Conservation (phyloP, 2,797 vertebrate genomes). For the Oreochromis grahami region DNA sequence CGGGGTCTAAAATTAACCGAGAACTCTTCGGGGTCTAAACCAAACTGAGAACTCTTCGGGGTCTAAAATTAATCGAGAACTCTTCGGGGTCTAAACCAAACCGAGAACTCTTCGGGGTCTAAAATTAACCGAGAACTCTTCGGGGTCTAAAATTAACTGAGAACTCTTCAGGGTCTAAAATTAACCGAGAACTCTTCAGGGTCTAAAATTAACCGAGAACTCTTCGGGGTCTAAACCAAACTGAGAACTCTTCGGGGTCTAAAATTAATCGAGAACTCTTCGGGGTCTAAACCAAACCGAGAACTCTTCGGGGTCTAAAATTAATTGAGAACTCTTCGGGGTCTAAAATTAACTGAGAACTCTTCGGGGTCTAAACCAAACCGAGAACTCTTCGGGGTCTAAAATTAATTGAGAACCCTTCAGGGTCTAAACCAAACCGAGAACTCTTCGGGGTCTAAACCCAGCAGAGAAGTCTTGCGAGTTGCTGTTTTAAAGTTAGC, state of each 20-base stretch:
- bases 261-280: not conserved
- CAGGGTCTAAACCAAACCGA: too few relatives aligned
- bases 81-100: fast-evolving
- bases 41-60: fast-evolving
- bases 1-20: fast-evolving
- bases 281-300: fast-evolving
- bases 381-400: fast-evolving
- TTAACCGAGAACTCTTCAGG: fast-evolving
- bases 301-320: fast-evolving
- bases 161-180: too few relatives aligned
- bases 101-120: fast-evolving
- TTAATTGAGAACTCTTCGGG: fast-evolving
- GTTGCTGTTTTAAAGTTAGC: not conserved
- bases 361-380: fast-evolving
- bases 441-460: fast-evolving
- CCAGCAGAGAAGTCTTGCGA: not conserved
- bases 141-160: fast-evolving
- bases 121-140: fast-evolving
- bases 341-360: fast-evolving
- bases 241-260: fast-evolving
- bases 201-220: fast-evolving
- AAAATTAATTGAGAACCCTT: fast-evolving
- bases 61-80: fast-evolving
- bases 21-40: fast-evolving
- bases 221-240: fast-evolving